Evolutionary conservation across 2,888 invertebrate species (phyloP).

Genomic region (Agrochola circellaris): DNA sequence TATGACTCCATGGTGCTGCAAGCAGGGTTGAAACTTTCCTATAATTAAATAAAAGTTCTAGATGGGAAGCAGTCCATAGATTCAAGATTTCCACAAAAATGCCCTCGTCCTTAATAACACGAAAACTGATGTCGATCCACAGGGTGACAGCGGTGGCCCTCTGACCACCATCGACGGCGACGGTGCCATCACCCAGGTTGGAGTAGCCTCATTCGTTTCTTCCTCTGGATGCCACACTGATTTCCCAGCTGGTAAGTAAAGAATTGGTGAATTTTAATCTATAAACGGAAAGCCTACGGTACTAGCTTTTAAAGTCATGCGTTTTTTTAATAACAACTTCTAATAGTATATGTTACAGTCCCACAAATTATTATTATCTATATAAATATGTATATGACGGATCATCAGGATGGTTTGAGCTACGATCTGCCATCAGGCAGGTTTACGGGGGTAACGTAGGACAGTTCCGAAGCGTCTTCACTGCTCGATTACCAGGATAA

Average conservation of each 20-base stretch:
- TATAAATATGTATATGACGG: too few relatives aligned
- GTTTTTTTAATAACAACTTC: not conserved
- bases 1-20: not conserved
- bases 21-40: not conserved
- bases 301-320: not conserved
- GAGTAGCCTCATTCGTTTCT: conserved; percentile 84
- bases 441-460: too few relatives aligned
- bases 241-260: conserved; percentile 79
- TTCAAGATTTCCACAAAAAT: not conserved
- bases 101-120: not conserved
- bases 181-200: conserved; percentile 74
- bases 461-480: too few relatives aligned
- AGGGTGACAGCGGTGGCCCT: conserved; percentile 88
- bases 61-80: not conserved
- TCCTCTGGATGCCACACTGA: conserved; percentile 79
- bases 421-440: too few relatives aligned
- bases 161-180: conserved; percentile 75
- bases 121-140: conserved; percentile 14
- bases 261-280: not conserved
- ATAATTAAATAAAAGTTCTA: not conserved
- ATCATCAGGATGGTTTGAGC: too few relatives aligned
- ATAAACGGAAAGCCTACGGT: not conserved
- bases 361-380: not conserved
- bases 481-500: too few relatives aligned
- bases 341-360: not conserved